These are phyloP conservation scores for Mayetiola destructor DNA, from an alignment of 2,888 invertebrate genomes.

Conservation along the genomic window DNA sequence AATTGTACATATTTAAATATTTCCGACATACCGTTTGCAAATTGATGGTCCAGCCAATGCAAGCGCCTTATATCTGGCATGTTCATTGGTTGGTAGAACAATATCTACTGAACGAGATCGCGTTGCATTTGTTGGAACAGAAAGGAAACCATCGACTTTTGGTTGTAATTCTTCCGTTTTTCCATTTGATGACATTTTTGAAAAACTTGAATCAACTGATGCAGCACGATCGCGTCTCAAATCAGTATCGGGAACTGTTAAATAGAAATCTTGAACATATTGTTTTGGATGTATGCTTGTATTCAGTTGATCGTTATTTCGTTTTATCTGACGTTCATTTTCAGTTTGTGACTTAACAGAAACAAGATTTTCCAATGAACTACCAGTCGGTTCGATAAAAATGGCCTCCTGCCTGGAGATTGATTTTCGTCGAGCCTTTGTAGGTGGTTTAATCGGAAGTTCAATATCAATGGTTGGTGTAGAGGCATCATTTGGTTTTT, in stretches of 20 bases:
- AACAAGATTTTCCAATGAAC: conserved; percentile 46
- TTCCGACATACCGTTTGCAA: conserved; percentile 28
- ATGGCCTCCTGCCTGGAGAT: conserved; percentile 72
- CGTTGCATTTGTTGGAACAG: conserved; percentile 52
- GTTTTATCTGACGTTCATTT: conserved; percentile 22
- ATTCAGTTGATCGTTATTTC: conserved; percentile 27
- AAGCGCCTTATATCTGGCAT: conserved; percentile 73
- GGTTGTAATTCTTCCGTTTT: conserved; percentile 56
- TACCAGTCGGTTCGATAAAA: conserved; percentile 58
- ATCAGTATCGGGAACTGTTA: conserved; percentile 74
- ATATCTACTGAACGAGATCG: conserved; percentile 77
- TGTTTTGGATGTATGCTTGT: conserved; percentile 14
- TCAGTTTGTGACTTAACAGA: conserved; percentile 37
- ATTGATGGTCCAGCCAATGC: conserved; percentile 44
- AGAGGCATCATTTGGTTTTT: conserved; percentile 17
- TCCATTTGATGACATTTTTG: conserved; percentile 55
- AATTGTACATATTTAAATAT: no score
- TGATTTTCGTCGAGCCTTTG: conserved; percentile 49
- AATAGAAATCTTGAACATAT: conserved; percentile 55
- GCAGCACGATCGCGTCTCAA: conserved; percentile 72
- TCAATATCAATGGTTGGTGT: conserved; percentile 32
- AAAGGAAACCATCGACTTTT: conserved; percentile 42
- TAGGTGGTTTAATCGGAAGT: conserved; percentile 22
- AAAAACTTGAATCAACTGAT: conserved; percentile 76
- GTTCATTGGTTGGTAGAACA: conserved; percentile 71